Evolutionary conservation across 2,888 invertebrate genomes (phyloP).

Genomic region (Pseudococcus viburni): DNA sequence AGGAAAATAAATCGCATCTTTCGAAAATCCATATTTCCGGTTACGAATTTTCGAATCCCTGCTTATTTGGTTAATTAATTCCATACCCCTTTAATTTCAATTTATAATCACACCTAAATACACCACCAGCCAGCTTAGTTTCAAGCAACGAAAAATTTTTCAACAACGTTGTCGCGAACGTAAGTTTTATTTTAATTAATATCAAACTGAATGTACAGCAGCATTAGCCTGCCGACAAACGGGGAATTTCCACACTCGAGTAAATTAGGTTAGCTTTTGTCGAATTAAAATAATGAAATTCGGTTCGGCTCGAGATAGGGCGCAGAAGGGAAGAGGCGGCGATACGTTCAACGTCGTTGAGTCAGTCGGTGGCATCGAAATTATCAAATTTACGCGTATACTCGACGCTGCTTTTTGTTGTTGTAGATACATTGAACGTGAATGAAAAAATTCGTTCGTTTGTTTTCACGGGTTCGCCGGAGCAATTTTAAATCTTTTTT

Average conservation of each 20-base stretch:
- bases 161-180: background rate
- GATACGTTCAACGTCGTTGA: background rate
- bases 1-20: no score
- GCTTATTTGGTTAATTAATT: background rate
- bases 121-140: slow-evolving; percentile 5
- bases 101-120: slow-evolving; percentile 13
- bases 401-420: background rate
- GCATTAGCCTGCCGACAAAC: background rate
- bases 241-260: slow-evolving; percentile 9
- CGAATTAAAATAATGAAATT: slow-evolving; percentile 53
- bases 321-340: background rate
- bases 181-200: slow-evolving; percentile 53
- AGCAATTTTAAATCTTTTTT: slow-evolving; percentile 1
- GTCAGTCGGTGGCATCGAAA: slow-evolving; percentile 18
- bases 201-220: background rate
- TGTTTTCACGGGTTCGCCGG: background rate
- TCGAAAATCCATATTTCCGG: no score
- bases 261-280: slow-evolving; percentile 54
- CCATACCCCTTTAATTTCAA: background rate
- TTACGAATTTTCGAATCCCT: background rate
- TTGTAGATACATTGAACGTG: background rate
- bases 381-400: slow-evolving; percentile 23
- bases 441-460: slow-evolving; percentile 4
- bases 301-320: background rate
- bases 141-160: background rate